Evolutionary conservation across 2,888 invertebrate species (phyloP).

Genomic region (Timema podura): DNA sequence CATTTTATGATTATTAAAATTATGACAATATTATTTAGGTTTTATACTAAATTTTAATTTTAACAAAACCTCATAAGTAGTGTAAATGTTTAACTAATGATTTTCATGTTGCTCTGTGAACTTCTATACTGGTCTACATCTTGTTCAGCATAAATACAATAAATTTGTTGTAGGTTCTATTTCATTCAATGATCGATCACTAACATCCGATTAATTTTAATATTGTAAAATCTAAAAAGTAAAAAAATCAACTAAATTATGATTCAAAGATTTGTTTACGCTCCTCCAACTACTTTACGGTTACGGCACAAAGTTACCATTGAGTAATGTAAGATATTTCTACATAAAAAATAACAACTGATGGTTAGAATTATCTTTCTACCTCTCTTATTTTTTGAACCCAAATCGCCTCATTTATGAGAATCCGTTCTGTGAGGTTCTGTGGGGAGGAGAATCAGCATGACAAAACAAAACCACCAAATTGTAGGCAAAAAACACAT

Average conservation of each 20-base stretch:
- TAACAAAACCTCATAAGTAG: too few relatives aligned
- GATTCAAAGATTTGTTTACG: too few relatives aligned
- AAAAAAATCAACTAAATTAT: too few relatives aligned
- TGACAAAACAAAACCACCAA: slow-evolving; percentile 11
- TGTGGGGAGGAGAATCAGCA: slow-evolving; percentile 53
- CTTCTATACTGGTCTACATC: too few relatives aligned
- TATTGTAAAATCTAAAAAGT: slow-evolving; percentile 8
- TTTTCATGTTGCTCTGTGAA: too few relatives aligned
- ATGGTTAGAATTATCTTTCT: slow-evolving; percentile 39
- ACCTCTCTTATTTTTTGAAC: slow-evolving; percentile 91
- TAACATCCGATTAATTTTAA: too few relatives aligned
- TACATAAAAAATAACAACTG: slow-evolving; percentile 24
- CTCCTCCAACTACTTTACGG: slow-evolving; percentile 14
- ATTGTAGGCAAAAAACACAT: slow-evolving; percentile 1
- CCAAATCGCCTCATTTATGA: slow-evolving; percentile 93
- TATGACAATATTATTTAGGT: too few relatives aligned
- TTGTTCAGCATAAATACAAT: slow-evolving; percentile 8
- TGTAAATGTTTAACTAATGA: too few relatives aligned
- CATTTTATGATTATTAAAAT: too few relatives aligned
- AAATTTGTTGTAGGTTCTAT: slow-evolving; percentile 16
- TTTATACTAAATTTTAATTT: too few relatives aligned
- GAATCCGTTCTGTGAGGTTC: slow-evolving; percentile 94
- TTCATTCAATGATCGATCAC: slow-evolving; percentile 24
- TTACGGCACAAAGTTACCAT: slow-evolving; percentile 18
- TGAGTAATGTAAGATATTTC: slow-evolving; percentile 16